These are phyloP conservation scores for Yponomeuta sedellus DNA, from an alignment of 2,888 invertebrate species.

Conservation along the genomic window DNA sequence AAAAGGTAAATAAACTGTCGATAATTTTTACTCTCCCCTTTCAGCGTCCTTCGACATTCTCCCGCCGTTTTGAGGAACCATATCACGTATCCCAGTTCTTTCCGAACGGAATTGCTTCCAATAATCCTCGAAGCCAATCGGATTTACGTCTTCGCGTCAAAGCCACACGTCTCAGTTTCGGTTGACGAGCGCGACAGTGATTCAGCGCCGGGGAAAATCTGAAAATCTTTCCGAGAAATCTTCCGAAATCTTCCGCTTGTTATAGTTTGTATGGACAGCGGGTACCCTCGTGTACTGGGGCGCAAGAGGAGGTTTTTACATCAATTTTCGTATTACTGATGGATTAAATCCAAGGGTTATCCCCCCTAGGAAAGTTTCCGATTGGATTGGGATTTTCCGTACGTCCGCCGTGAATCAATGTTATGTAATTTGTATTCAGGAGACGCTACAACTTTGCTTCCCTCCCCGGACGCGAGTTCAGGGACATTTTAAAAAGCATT, in stretches of 20 bases:
- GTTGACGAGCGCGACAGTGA: conserved; percentile 44
- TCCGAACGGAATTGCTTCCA: conserved; percentile 71
- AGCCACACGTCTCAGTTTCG: conserved; percentile 58
- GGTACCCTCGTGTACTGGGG: conserved; percentile 24
- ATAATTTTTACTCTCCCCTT: conserved; percentile 39
- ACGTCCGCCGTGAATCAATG: conserved; percentile 60
- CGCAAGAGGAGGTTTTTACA: conserved; percentile 51
- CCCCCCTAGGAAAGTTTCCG: conserved; percentile 58
- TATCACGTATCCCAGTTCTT: conserved; percentile 69
- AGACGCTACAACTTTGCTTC: conserved; percentile 49
- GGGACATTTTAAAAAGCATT: conserved; percentile 52
- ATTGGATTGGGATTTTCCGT: conserved; percentile 53
- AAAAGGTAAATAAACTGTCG: conserved; percentile 56
- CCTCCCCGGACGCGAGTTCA: conserved; percentile 41
- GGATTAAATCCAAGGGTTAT: conserved; percentile 72
- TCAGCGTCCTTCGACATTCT: conserved; percentile 28
- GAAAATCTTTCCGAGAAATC: conserved; percentile 51
- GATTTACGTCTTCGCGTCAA: conserved; percentile 59
- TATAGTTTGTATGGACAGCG: conserved; percentile 60
- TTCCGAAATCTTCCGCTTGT: too few relatives aligned
- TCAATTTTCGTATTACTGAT: conserved; percentile 75
- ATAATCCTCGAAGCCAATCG: conserved; percentile 55
- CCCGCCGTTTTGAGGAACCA: conserved; percentile 35
- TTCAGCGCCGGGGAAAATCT: conserved; percentile 51
- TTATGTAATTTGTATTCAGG: conserved; percentile 71